Evolutionary conservation across 2,797 vertebrate species (phyloP).

Genomic region (Garrulus glandarius): DNA sequence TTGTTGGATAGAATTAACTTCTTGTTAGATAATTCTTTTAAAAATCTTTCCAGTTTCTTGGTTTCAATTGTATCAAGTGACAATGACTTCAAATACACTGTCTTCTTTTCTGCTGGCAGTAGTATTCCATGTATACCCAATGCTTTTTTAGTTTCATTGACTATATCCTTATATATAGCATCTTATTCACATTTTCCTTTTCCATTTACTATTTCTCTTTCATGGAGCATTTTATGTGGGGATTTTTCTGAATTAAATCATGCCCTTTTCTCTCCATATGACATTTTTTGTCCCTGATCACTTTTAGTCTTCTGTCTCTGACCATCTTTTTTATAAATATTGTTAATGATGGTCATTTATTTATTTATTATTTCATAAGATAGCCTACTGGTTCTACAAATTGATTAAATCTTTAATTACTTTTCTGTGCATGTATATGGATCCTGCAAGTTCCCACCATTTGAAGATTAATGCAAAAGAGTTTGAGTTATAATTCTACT

Average conservation of each 20-base stretch:
- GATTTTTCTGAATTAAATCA: background rate
- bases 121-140: background rate
- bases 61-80: background rate
- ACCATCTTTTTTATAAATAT: background rate
- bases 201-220: background rate
- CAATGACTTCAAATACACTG: background rate
- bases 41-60: background rate
- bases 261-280: background rate
- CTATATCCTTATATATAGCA: background rate
- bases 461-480: background rate
- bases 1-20: background rate
- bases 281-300: background rate
- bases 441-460: background rate
- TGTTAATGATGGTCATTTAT: background rate
- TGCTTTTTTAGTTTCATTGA: background rate
- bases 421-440: background rate
- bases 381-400: background rate
- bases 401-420: background rate
- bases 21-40: background rate
- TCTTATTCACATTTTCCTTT: background rate
- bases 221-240: background rate
- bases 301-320: background rate
- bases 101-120: background rate
- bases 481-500: background rate
- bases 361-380: background rate